Evolutionary conservation across 2,113 vertebrate species (phyloP).

Genomic region (Acrocephalus arundinaceus): DNA sequence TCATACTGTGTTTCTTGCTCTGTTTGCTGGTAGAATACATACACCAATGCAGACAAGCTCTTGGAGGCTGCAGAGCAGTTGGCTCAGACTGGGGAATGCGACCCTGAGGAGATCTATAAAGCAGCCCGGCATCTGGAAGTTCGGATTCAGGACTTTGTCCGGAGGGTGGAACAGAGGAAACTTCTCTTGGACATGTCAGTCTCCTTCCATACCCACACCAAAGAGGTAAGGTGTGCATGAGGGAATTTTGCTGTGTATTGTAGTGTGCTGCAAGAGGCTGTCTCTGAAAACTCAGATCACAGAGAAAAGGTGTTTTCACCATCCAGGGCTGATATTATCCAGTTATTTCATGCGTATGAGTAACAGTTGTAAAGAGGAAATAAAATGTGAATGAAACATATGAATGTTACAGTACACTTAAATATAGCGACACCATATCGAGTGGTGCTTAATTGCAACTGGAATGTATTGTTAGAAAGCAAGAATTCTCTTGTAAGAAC

Average conservation of each 20-base stretch:
- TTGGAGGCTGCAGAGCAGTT: conserved; percentile 96
- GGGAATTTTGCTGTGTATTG: neutral
- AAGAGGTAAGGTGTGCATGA: conserved; percentile 84
- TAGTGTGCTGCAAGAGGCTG: neutral
- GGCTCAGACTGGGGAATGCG: conserved; percentile 97
- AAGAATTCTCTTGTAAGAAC: conserved; percentile 24
- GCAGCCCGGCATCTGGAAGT: conserved; percentile 98
- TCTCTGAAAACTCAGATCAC: neutral
- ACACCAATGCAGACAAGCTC: conserved; percentile 98
- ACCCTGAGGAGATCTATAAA: conserved; percentile 99
- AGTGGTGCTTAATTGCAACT: neutral
- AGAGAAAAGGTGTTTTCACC: neutral
- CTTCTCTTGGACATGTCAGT: conserved; percentile 98
- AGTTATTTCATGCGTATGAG: neutral
- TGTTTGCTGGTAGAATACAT: conserved; percentile 87
- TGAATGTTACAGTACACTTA: neutral
- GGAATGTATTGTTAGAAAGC: neutral
- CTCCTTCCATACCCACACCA: conserved; percentile 98
- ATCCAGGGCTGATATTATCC: neutral
- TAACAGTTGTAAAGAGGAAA: neutral
- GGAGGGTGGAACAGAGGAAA: conserved; percentile 95
- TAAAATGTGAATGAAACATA: neutral
- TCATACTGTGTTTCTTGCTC: conserved; percentile 66
- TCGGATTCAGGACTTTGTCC: conserved; percentile 96
- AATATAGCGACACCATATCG: neutral